Conservation (phyloP, 2,797 vertebrate species). For the Catostomus latipinnis region DNA sequence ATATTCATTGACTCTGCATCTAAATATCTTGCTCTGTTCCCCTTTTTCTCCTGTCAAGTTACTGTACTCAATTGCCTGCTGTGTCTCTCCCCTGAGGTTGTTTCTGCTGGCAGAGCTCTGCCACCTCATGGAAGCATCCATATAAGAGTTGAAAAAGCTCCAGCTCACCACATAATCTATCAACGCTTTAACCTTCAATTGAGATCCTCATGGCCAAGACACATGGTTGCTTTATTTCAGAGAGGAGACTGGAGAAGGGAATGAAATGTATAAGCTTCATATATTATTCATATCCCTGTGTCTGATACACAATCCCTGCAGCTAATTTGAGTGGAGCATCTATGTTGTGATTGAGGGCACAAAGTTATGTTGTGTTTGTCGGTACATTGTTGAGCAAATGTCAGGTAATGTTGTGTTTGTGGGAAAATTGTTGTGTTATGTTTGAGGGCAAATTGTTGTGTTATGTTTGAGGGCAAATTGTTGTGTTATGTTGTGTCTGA, state of each 20-base stretch:
- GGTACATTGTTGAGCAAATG: no score
- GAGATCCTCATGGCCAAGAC: conserved; percentile 49
- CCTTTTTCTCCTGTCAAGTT: not conserved
- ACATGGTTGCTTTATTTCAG: not conserved
- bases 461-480: no score
- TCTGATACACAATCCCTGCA: not conserved
- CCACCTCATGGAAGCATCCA: conserved; percentile 32
- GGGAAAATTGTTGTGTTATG: not conserved
- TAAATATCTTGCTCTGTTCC: not conserved
- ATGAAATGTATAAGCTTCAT: conserved; percentile 18
- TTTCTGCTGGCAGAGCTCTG: conserved; percentile 27
- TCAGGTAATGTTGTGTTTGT: not conserved
- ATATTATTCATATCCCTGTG: conserved; percentile 18
- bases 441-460: no score
- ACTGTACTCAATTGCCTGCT: not conserved
- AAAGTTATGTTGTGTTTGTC: no score
- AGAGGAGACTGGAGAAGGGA: conserved; percentile 14
- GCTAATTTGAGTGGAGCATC: no score
- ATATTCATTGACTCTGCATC: not conserved
- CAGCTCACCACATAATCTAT: conserved; percentile 66
- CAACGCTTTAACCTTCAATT: conserved; percentile 68
- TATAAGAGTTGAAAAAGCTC: conserved; percentile 58
- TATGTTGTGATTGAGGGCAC: no score
- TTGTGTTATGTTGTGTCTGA: not conserved
- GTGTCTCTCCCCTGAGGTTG: conserved; percentile 8